Evolutionary conservation across 2,888 invertebrate genomes (phyloP), one percentile per base, ranked within the genome.

Genomic region (Drosophila austrosaltans): DNA sequence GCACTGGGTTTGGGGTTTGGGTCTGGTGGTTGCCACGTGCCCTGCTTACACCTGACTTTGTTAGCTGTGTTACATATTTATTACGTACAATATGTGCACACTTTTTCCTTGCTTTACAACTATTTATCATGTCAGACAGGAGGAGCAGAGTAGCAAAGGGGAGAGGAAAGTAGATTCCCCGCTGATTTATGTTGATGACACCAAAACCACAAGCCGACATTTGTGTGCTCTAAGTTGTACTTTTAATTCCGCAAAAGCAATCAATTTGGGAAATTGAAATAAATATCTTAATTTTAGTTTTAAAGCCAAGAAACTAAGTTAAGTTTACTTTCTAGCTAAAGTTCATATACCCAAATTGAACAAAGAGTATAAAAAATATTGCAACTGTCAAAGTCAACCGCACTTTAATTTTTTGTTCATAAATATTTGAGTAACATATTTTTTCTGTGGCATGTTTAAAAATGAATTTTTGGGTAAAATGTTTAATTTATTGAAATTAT

Each of bases 91-190:
- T 3, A 40, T 20, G 64, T 44, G 58, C 28, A 56, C 53, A 25
- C 32, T 10, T 20, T 60, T 20, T 54, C 53, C 57, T 66, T 62
- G 60, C 64, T 65, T 73, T 65, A 39, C 61, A 63, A 68, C 70
- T 62, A 87, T 84, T 84, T 77, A 81, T 84, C 86, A 84, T 84
- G 84, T 68, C 69, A 69, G 63, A 58, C 42, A 32, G n/a, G 28
- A 59, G 44, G 58, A 63, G 58, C 25, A 53, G 58, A 63, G 56
- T 22, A 36, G n/a, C 36, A 6, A 16, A 25, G 8, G 54, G 40
- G 40, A n/a, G 54, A 16, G 40, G 3, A 28, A 32, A 57, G 63
- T 71, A 71, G 63, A 66, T 63, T 71, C 63, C 28, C 56, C 56
- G 12, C 40, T 67, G 71, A 71, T 71, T 71, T 71, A 71, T 71